These are phyloP conservation scores for Bovichtus variegatus DNA, from an alignment of 2,797 vertebrate species.

Conservation along the genomic window DNA sequence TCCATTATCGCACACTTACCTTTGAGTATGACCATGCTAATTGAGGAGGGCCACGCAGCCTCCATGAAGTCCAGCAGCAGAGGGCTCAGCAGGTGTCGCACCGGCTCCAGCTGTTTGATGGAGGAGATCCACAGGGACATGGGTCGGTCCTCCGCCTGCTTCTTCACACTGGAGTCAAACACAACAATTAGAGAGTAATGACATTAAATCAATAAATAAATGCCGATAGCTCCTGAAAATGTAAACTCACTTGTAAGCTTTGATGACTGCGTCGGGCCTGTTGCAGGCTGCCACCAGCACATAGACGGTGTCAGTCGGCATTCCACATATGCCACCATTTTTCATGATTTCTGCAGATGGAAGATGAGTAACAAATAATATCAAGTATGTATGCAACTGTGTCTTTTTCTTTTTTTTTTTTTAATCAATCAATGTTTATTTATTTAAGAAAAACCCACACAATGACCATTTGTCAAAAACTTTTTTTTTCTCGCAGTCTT, in stretches of 20 bases:
- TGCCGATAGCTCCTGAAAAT: not conserved
- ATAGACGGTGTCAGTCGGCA: constrained; percentile 93
- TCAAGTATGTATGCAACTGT: not conserved
- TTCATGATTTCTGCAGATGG: constrained; percentile 89
- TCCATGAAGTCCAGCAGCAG: constrained; percentile 93
- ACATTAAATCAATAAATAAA: not conserved
- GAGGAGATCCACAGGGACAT: constrained; percentile 94
- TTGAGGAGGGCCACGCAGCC: constrained; percentile 92
- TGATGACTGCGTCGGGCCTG: constrained; percentile 89
- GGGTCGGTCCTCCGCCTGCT: constrained; percentile 91
- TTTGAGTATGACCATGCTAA: constrained; percentile 92
- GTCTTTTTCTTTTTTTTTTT: not conserved
- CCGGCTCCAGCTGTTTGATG: constrained; percentile 89
- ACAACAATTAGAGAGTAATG: not conserved
- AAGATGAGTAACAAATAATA: not conserved
- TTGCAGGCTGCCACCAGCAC: constrained; percentile 93
- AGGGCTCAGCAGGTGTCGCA: constrained; percentile 87
- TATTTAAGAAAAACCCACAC: not conserved
- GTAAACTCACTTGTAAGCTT: constrained; percentile 88
- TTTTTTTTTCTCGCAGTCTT: too few relatives aligned
- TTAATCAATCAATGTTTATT: not conserved
- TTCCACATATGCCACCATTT: constrained; percentile 89
- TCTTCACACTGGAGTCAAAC: constrained; percentile 86
- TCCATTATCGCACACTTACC: constrained; percentile 74
- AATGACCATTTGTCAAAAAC: too few relatives aligned